Conservation (phyloP, 2,797 vertebrate species). For the Lepilemur septentrionalis region DNA sequence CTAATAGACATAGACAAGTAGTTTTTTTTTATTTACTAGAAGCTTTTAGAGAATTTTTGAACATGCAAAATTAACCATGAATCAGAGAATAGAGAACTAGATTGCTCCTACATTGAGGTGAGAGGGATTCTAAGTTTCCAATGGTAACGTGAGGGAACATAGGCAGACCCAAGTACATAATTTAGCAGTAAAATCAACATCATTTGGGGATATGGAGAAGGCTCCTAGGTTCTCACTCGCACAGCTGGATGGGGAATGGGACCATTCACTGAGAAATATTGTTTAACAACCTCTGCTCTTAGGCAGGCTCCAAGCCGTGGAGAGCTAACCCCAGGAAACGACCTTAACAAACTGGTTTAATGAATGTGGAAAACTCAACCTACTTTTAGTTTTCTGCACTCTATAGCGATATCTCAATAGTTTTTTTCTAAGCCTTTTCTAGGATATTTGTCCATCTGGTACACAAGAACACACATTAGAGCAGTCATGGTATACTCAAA, state of each 20-base stretch:
- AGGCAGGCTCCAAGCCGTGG: not conserved
- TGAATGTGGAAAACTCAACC: not conserved
- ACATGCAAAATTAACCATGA: not conserved
- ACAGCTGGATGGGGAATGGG: not conserved
- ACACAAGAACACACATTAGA: not conserved
- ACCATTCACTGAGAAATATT: not conserved
- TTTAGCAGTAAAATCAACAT: not conserved
- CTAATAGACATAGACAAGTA: not conserved
- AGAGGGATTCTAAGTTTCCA: not conserved
- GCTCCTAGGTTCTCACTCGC: not conserved
- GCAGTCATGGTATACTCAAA: not conserved
- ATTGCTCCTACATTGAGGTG: not conserved
- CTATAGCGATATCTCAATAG: not conserved
- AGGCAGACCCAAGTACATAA: not conserved
- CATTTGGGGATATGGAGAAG: not conserved
- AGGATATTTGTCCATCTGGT: not conserved
- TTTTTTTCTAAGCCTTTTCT: not conserved
- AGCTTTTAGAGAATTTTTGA: not conserved
- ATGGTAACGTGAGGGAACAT: too few relatives aligned
- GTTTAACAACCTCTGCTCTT: not conserved
- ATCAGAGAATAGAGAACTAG: not conserved
- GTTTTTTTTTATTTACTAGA: not conserved
- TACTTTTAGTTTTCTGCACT: not conserved
- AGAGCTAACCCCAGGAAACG: not conserved
- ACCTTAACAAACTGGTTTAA: not conserved